phyloP scores from a whole-genome alignment of 35 echinoderm and acorn worm genomes.

The Ophioderma brevispina region DNA sequence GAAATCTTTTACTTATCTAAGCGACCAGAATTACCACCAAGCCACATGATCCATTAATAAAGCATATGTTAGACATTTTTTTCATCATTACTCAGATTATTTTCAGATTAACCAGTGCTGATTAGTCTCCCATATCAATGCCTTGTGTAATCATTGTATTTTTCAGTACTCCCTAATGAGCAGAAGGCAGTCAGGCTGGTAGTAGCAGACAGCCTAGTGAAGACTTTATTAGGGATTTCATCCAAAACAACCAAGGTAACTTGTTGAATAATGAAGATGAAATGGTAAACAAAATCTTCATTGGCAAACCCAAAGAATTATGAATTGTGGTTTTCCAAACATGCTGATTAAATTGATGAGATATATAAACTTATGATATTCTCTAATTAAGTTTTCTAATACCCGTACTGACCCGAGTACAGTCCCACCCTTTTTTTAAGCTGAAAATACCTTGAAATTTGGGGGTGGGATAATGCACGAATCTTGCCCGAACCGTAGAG shows the following conservation, averaged over 20 bases:
- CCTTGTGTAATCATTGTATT: not conserved
- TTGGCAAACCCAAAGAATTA: no score
- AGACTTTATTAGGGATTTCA: constrained; percentile 28
- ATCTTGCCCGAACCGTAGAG: no score
- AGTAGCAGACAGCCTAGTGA: constrained; percentile 28
- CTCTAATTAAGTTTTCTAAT: no score
- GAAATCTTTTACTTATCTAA: not conserved
- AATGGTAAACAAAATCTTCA: no score
- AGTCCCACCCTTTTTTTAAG: no score
- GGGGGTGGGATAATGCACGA: no score
- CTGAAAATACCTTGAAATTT: no score
- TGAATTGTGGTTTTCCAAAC: no score
- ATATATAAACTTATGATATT: no score
- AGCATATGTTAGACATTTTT: not conserved
- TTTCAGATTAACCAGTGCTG: not conserved
- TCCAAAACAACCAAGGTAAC: constrained; percentile 9
- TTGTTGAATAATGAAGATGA: no score
- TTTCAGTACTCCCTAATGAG: constrained; percentile 37
- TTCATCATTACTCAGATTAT: not conserved
- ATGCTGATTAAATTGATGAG: no score
- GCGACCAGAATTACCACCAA: not conserved
- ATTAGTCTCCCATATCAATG: not conserved
- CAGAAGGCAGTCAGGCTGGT: not conserved
- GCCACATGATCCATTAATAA: not conserved
- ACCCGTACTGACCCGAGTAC: no score